Evolutionary conservation across 2,113 vertebrate species (phyloP), one percentile per base, ranked within the genome.

Genomic region (Dissostichus mawsoni): DNA sequence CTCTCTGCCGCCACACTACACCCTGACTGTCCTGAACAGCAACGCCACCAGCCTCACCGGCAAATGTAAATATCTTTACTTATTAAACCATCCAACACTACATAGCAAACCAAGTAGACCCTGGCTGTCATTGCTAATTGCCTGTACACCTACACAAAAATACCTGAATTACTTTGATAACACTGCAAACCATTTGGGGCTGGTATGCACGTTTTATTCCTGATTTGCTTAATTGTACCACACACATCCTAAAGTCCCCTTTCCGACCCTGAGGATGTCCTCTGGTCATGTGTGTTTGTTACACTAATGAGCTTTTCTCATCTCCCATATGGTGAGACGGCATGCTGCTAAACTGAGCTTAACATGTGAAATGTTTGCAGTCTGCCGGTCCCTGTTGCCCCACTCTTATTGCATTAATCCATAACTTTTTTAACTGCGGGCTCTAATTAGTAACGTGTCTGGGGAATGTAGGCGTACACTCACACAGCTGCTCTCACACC

Each of bases 1-100:
- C 25, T 99, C 98, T 11, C 94, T 99, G 78, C 98, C 98, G 61
- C 98, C 98, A 2, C 98, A 99, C 87, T 99, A 99, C 11, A 95
- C 98, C 56, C 96, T 99, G 56, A 99, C 98, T 29, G 96, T 97
- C 11, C 88, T 99, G 82, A 97, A 96, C 84, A 96, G 95, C 90
- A 96, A 95, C 64, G 85, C 96, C 25, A 87, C 95, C 84, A 93
- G 88, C 69, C 93, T 98, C 74, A 96, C 96, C 80, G 96, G 94
- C 92, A 99, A 99, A 95, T 95, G 98, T 99, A 94, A 23, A 0
- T 5, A 9, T 53, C 14, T n/a, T 11, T 33, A 7, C 5, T 1
- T 23, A 45, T 57, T n/a, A 16, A 5, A 29, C 29, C 29, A 29
- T 29, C 29, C 29, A 29, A 29, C 4, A 29, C 29, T 4, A 29